These are phyloP conservation scores for Rhagophthalmus giganteus DNA, from an alignment of 2,888 invertebrate species.

Conservation along the genomic window DNA sequence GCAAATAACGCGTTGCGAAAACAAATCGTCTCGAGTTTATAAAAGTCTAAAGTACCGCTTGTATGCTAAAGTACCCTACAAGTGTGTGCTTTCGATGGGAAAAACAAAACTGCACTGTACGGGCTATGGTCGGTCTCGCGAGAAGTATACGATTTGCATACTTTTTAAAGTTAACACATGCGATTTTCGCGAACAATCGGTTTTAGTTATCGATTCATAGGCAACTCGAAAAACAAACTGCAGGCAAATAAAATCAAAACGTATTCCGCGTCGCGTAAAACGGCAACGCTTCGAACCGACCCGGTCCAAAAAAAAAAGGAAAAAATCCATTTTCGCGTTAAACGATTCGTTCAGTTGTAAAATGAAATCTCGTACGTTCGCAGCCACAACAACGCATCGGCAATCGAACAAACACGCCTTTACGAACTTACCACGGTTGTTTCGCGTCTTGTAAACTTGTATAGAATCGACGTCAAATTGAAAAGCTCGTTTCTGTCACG, in stretches of 20 bases:
- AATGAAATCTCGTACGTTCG: constrained; percentile 19
- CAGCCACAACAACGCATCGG: constrained; percentile 26
- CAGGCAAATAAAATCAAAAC: too few relatives aligned
- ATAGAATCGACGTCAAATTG: constrained; percentile 1
- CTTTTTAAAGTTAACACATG: too few relatives aligned
- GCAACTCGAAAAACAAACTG: too few relatives aligned
- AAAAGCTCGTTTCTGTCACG: constrained; percentile 9
- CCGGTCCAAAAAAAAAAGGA: constrained; percentile 13
- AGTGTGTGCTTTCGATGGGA: constrained; percentile 1
- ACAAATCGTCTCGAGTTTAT: constrained; percentile 24
- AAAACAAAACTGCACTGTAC: constrained; percentile 2
- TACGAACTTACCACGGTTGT: constrained; percentile 16
- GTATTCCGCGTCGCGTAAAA: too few relatives aligned
- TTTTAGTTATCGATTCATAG: too few relatives aligned
- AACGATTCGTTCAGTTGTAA: constrained; percentile 23
- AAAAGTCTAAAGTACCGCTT: constrained; percentile 29
- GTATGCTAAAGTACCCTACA: constrained; percentile 27
- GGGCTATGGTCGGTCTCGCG: too few relatives aligned
- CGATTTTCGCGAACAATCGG: too few relatives aligned
- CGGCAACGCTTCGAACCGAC: constrained; percentile 8
- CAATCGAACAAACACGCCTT: constrained; percentile 26
- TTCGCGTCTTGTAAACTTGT: constrained; percentile 4
- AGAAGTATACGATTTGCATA: too few relatives aligned
- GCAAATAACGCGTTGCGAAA: constrained; percentile 25
- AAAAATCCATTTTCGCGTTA: constrained; percentile 25